Percentiles rank a stretch among this genome's conserved stretches.
These are phyloP conservation scores for Sweltsa coloradensis DNA, from an alignment of 1,140 invertebrate species.

Conservation along the genomic window DNA sequence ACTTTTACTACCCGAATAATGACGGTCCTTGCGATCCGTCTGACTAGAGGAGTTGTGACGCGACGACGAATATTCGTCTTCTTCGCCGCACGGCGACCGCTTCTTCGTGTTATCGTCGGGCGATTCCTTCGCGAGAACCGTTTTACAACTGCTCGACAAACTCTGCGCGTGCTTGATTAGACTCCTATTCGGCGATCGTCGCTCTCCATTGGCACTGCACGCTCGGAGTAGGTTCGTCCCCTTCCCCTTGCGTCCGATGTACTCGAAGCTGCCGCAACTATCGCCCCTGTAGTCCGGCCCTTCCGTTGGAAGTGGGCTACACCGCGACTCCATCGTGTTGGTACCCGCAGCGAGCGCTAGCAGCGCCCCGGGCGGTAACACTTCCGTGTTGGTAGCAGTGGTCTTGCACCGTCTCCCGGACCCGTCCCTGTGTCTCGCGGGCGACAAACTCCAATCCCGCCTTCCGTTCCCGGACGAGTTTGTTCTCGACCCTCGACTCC, in stretches of 20 bases:
- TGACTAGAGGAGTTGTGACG: constrained; percentile 48
- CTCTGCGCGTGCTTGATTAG: background rate
- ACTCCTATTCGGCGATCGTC: constrained; percentile 1
- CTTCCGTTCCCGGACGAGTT: background rate
- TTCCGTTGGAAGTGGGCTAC: constrained; percentile 29
- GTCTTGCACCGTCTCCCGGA: background rate
- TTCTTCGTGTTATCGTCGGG: constrained; percentile 8
- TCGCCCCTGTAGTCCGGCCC: constrained; percentile 34
- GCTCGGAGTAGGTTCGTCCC: constrained; percentile 20
- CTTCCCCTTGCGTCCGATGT: constrained; percentile 27
- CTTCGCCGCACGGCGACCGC: constrained; percentile 17
- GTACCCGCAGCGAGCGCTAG: constrained; percentile 28
- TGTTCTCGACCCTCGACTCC: constrained; percentile 5
- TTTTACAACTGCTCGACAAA: background rate
- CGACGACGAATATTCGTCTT: constrained; percentile 35
- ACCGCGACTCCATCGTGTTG: constrained; percentile 25
- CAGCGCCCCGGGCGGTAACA: constrained; percentile 32
- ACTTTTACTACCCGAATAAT: background rate
- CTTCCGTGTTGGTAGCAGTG: constrained; percentile 22
- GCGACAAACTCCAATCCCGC: constrained; percentile 3
- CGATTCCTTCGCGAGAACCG: background rate
- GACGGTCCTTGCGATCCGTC: constrained; percentile 39
- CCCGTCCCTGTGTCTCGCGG: background rate
- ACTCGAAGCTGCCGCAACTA: constrained; percentile 49
- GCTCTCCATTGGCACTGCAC: constrained; percentile 9